Conservation (phyloP, 2,113 vertebrate species). For the Sinocyclocheilus rhinocerous region DNA sequence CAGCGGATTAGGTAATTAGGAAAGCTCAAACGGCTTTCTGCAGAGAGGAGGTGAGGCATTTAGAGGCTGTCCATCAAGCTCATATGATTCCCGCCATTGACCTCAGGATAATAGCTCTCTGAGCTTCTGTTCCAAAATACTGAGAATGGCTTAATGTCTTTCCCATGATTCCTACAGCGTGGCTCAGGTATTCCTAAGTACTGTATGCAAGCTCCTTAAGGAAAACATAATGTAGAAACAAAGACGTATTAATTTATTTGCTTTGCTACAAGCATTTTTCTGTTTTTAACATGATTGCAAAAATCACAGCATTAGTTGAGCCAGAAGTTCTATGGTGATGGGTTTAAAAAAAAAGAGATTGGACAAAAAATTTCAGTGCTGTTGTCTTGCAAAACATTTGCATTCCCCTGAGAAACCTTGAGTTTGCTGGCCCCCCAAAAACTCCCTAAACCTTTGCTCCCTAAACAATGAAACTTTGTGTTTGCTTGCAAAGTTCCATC, state of each 20-base stretch:
- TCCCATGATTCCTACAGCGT: background rate
- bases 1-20: conserved; percentile 40
- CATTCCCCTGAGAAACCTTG: background rate
- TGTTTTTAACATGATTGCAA: background rate
- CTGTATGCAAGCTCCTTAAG: background rate
- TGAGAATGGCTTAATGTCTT: conserved; percentile 21
- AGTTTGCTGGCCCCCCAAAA: background rate
- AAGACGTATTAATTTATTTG: background rate
- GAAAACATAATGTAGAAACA: background rate
- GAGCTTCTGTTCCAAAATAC: conserved; percentile 4
- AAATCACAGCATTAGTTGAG: background rate
- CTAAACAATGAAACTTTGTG: background rate
- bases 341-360: background rate
- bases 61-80: conserved; percentile 18
- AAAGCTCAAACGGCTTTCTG: conserved; percentile 16
- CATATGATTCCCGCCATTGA: conserved; percentile 25
- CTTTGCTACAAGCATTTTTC: background rate
- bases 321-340: background rate
- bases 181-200: background rate
- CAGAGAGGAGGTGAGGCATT: background rate
- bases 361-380: background rate
- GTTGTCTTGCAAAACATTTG: background rate
- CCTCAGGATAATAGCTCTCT: conserved; percentile 15
- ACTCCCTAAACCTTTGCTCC: background rate
- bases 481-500: background rate